Conservation (phyloP, 2,797 vertebrate species). For the Pelodytes ibericus region DNA sequence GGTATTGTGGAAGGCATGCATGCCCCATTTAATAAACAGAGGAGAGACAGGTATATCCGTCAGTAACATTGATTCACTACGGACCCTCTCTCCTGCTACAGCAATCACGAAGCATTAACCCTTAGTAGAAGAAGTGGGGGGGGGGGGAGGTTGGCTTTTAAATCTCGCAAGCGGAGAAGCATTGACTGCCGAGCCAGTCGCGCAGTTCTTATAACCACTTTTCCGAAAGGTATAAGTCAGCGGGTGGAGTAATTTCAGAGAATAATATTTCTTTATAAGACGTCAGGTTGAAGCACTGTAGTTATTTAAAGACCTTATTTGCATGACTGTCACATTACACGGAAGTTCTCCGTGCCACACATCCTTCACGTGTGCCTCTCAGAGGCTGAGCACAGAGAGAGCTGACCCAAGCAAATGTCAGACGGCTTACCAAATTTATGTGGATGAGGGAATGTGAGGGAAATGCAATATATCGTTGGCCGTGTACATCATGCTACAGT, state of each 20-base stretch:
- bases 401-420: constrained; percentile 88
- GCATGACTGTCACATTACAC: constrained; percentile 70
- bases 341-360: constrained; percentile 64
- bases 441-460: constrained; percentile 79
- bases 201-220: background rate
- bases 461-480: constrained; percentile 90
- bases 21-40: constrained; percentile 75
- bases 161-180: background rate
- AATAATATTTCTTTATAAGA: constrained; percentile 72
- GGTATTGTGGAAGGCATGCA: constrained; percentile 72
- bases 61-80: constrained; percentile 62
- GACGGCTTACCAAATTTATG: constrained; percentile 74
- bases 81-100: constrained; percentile 58
- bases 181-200: background rate
- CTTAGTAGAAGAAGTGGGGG: constrained; percentile 59
- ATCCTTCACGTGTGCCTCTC: constrained; percentile 74
- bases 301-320: constrained; percentile 76
- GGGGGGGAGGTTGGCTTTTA: constrained; percentile 61
- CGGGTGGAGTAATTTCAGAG: constrained; percentile 61
- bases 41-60: constrained; percentile 74
- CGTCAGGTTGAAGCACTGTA: constrained; percentile 63
- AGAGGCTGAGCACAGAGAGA: constrained; percentile 77
- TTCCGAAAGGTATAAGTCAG: constrained; percentile 57
- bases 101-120: constrained; percentile 59
- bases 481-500: no score